phyloP scores from a whole-genome alignment of 2,113 vertebrate species.

The Oxygymnocypris stewartii region DNA sequence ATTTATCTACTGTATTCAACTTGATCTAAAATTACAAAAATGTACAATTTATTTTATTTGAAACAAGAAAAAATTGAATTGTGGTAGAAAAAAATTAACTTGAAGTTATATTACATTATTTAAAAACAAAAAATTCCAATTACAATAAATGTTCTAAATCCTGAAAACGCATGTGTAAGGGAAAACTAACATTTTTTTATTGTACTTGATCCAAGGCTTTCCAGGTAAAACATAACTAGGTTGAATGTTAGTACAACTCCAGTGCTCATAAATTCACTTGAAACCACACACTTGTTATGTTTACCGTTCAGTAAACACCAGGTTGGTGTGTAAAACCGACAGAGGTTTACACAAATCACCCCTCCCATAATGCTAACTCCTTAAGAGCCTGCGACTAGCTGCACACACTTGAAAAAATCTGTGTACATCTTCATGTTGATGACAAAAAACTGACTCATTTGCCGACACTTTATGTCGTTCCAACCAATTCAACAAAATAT shows the following conservation, averaged over 20 bases:
- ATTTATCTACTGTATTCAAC: background rate
- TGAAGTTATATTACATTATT: background rate
- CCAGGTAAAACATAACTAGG: conserved; percentile 45
- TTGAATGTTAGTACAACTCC: conserved; percentile 41
- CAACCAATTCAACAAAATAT: conserved; percentile 2
- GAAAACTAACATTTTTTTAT: too few relatives aligned
- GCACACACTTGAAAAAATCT: conserved; percentile 2
- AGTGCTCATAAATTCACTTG: conserved; percentile 47
- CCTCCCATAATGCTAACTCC: conserved; percentile 9
- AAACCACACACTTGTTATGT: conserved; percentile 46
- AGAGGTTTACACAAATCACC: conserved; percentile 41
- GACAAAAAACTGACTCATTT: conserved; percentile 13
- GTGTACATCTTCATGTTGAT: conserved; percentile 2
- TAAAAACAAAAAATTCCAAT: background rate
- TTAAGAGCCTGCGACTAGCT: background rate
- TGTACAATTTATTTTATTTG: background rate
- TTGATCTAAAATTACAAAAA: background rate
- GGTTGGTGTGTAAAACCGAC: conserved; percentile 21
- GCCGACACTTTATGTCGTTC: background rate
- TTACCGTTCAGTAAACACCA: conserved; percentile 50
- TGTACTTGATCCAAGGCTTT: conserved; percentile 31
- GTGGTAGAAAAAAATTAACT: background rate
- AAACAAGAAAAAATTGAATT: background rate
- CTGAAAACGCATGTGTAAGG: conserved; percentile 12
- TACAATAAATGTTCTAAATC: background rate